Evolutionary conservation across 2,888 invertebrate species (phyloP).

Genomic region (Loripinus fragilis): DNA sequence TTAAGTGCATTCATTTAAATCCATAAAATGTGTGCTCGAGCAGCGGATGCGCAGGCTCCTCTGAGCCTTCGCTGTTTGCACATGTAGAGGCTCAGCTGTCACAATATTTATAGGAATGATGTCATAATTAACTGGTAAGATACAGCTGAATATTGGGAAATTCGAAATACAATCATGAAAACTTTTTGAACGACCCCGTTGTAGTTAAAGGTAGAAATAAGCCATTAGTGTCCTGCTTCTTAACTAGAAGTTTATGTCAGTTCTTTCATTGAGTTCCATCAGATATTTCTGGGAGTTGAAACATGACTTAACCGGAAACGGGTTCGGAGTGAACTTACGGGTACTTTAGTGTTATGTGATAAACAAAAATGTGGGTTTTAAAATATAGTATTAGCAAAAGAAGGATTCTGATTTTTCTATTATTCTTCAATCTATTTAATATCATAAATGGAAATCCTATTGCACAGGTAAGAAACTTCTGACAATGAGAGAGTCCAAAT

Average conservation of each 20-base stretch:
- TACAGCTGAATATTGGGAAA: no score
- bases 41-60: no score
- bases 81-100: no score
- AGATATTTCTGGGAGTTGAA: no score
- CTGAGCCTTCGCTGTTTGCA: no score
- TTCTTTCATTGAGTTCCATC: not conserved
- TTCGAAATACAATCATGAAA: no score
- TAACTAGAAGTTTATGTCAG: not conserved
- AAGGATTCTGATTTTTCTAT: not conserved
- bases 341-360: not conserved
- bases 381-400: not conserved
- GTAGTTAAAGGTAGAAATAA: not conserved
- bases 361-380: not conserved
- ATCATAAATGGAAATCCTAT: constrained; percentile 2
- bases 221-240: not conserved
- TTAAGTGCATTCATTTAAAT: no score
- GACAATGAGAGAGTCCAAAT: no score
- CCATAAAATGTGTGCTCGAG: no score
- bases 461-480: not conserved
- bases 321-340: not conserved
- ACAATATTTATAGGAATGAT: no score
- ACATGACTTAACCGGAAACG: not conserved
- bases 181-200: constrained; percentile 1
- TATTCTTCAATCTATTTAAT: not conserved
- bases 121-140: no score